phyloP scores from a whole-genome alignment of 2,888 invertebrate species.

The Drosophila tripunctata region DNA sequence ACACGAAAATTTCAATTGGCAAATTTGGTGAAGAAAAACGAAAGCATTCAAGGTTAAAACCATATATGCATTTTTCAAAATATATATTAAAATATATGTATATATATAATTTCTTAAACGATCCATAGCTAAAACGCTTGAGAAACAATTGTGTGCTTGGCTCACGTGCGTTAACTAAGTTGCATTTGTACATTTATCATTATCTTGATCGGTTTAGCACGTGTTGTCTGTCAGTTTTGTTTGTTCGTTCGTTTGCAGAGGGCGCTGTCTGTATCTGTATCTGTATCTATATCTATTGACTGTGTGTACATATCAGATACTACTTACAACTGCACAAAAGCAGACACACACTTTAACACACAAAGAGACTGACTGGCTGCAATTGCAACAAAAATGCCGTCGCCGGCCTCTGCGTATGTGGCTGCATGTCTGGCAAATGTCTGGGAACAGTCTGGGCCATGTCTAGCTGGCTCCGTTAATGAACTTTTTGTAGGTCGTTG shows the following conservation, averaged over 20 bases:
- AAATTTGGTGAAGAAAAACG: constrained; percentile 27
- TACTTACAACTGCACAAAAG: constrained; percentile 48
- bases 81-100: too few relatives aligned
- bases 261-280: constrained; percentile 13
- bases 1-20: constrained; percentile 2
- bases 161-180: too few relatives aligned
- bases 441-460: constrained; percentile 84
- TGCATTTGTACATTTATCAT: too few relatives aligned
- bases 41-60: constrained; percentile 58
- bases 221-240: constrained; percentile 11
- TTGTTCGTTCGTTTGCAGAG: too few relatives aligned
- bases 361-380: constrained; percentile 54
- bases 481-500: constrained; percentile 85
- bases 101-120: not conserved
- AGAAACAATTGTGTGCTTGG: too few relatives aligned
- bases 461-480: constrained; percentile 84
- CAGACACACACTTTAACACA: constrained; percentile 31
- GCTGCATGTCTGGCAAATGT: constrained; percentile 74
- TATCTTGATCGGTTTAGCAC: constrained; percentile 3
- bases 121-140: too few relatives aligned
- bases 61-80: constrained; percentile 56
- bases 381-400: constrained; percentile 69
- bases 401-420: constrained; percentile 58
- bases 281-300: constrained; percentile 34
- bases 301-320: constrained; percentile 60